These are phyloP conservation scores for Tokudaia tokunoshimensis DNA, from an alignment of 2,797 vertebrate genomes.

Conservation along the genomic window DNA sequence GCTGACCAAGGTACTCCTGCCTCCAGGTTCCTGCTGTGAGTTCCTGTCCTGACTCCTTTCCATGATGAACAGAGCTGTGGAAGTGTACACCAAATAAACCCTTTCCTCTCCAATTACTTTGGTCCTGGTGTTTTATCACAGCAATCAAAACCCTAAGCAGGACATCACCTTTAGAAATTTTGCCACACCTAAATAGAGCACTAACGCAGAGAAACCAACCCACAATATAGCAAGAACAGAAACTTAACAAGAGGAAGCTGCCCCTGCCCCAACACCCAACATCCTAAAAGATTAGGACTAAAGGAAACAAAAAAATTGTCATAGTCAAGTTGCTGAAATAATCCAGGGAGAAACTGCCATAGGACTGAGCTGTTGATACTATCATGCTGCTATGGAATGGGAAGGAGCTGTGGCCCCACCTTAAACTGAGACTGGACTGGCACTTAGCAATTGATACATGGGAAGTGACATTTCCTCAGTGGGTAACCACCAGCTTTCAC, in stretches of 20 bases:
- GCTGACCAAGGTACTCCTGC: not conserved
- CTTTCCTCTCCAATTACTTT: not conserved
- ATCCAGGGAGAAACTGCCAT: not conserved
- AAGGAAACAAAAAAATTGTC: not conserved
- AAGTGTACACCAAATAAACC: not conserved
- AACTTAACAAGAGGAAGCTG: not conserved
- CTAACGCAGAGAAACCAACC: conserved; percentile 12
- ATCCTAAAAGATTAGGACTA: not conserved
- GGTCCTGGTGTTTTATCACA: not conserved
- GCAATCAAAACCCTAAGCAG: not conserved
- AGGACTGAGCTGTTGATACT: too few species aligned
- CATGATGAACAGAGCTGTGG: not conserved
- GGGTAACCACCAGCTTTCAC: not conserved
- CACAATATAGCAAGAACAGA: not conserved
- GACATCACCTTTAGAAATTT: conserved; percentile 17
- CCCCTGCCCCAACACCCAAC: conserved; percentile 29
- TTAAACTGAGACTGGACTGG: not conserved
- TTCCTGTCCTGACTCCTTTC: not conserved
- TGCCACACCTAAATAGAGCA: not conserved
- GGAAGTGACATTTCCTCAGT: not conserved
- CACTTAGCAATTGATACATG: not conserved
- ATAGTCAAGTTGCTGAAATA: not conserved
- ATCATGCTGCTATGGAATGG: not conserved
- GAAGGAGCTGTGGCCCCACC: too few species aligned
- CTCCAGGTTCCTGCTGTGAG: not conserved